A percentile compares a stretch with the other conserved stretches of the same genome.
Conservation (phyloP, 1,140 invertebrate species). For the Zaprionus ghesquierei region DNA sequence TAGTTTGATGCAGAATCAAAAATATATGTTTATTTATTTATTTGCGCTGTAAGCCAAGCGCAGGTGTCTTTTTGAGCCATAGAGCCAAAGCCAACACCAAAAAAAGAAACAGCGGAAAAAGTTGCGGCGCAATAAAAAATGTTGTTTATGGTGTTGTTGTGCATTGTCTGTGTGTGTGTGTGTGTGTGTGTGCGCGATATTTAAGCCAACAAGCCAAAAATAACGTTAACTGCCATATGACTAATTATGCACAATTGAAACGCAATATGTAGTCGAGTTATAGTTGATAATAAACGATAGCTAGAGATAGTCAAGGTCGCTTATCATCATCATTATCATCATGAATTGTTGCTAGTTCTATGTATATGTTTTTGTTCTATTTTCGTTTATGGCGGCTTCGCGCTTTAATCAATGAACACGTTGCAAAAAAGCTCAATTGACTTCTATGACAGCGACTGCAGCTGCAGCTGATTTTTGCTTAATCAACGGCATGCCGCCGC, state of each 20-base stretch:
- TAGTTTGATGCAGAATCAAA: no score
- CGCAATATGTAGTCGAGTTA: constrained; percentile 14
- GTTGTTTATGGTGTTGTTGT: constrained; percentile 10
- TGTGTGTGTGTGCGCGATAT: constrained; percentile 12
- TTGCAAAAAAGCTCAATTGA: constrained; percentile 42
- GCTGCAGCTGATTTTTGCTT: constrained; percentile 3
- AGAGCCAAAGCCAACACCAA: constrained; percentile 22
- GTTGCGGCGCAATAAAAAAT: constrained; percentile 59
- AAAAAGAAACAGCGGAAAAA: constrained; percentile 39
- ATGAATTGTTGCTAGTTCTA: constrained; percentile 8
- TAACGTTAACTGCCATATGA: constrained; percentile 34
- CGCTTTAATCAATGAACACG: constrained; percentile 52
- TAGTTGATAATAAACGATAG: background rate
- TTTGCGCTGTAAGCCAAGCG: constrained; percentile 6
- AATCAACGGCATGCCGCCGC: constrained; percentile 20
- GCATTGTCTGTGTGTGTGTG: constrained; percentile 5
- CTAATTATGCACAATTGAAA: constrained; percentile 37
- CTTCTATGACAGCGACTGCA: background rate
- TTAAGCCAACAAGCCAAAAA: constrained; percentile 27
- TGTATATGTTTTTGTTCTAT: background rate
- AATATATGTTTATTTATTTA: constrained; percentile 14
- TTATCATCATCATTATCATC: constrained; percentile 43
- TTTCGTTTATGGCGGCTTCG: constrained; percentile 15
- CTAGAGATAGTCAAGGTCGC: constrained; percentile 49
- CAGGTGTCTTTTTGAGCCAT: constrained; percentile 45